Conservation (phyloP, 1,140 invertebrate species). For the Pseudomyrmex pallidus region DNA sequence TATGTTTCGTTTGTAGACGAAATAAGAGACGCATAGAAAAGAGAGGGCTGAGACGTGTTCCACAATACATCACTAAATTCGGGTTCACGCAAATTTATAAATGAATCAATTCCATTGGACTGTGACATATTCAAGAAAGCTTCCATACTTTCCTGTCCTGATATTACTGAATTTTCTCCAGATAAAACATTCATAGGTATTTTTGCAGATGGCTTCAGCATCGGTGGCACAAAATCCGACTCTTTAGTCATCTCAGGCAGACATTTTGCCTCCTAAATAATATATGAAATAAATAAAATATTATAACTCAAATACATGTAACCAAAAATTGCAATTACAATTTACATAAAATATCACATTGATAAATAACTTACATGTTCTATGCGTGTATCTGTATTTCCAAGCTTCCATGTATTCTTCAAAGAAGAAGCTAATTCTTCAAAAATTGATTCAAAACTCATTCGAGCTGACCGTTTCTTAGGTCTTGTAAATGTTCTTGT, state of each 20-base stretch:
- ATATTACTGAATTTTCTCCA: constrained; percentile 51
- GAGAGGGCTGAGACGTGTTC: constrained; percentile 81
- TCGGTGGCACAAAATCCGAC: constrained; percentile 70
- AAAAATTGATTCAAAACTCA: constrained; percentile 82
- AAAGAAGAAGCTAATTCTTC: constrained; percentile 76
- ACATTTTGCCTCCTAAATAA: constrained; percentile 48
- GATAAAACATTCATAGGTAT: constrained; percentile 51
- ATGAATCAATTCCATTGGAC: constrained; percentile 80
- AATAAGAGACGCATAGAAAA: constrained; percentile 77
- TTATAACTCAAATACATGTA: not conserved
- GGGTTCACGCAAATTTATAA: constrained; percentile 79
- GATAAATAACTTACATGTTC: constrained; percentile 60
- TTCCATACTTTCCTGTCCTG: constrained; percentile 81
- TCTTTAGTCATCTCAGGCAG: constrained; percentile 39
- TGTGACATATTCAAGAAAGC: constrained; percentile 79
- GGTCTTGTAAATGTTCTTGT: constrained; percentile 85
- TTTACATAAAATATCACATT: not conserved
- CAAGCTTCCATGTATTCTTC: constrained; percentile 73
- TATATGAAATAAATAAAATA: constrained; percentile 29
- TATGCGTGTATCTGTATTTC: constrained; percentile 75
- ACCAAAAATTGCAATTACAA: not conserved
- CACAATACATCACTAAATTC: constrained; percentile 78
- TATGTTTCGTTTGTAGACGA: constrained; percentile 46
- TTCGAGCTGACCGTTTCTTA: constrained; percentile 80
- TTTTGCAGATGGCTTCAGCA: constrained; percentile 68